Conservation (phyloP, 2,113 vertebrate species). For the Rousettus leschenaultii region DNA sequence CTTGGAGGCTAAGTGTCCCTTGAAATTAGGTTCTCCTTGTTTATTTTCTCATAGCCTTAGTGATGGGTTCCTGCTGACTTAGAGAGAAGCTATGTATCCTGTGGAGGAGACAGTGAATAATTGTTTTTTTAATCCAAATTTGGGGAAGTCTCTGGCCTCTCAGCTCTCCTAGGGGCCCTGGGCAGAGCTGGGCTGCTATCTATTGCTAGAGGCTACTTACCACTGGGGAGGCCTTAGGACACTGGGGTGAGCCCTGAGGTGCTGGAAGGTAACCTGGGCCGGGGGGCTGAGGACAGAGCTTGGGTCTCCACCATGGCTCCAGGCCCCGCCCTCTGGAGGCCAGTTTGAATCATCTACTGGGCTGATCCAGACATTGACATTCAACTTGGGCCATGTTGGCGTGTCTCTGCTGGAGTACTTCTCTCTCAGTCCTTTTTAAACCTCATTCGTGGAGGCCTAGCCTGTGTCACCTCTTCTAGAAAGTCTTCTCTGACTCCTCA, state of each 20-base stretch:
- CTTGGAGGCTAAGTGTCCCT: conserved; percentile 55
- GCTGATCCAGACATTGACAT: accelerated
- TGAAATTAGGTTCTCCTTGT: conserved; percentile 67
- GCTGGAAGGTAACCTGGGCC: not conserved
- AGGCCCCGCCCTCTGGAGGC: not conserved
- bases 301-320: not conserved
- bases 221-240: not conserved
- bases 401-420: not conserved
- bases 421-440: not conserved
- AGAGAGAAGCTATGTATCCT: conserved; percentile 58
- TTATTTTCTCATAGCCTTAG: conserved; percentile 70
- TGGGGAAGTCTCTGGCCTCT: conserved; percentile 51
- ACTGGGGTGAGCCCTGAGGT: not conserved
- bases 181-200: not conserved
- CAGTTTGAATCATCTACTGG: not conserved
- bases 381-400: not conserved
- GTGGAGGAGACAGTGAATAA: conserved; percentile 23
- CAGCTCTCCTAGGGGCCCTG: not conserved
- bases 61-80: conserved; percentile 67
- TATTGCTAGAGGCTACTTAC: not conserved
- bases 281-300: not conserved
- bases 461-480: not conserved
- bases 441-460: not conserved
- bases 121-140: conserved; percentile 75
- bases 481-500: not conserved